Evolutionary conservation across 2,797 vertebrate species (phyloP).

Genomic region (Neosilurus mollespiculum): DNA sequence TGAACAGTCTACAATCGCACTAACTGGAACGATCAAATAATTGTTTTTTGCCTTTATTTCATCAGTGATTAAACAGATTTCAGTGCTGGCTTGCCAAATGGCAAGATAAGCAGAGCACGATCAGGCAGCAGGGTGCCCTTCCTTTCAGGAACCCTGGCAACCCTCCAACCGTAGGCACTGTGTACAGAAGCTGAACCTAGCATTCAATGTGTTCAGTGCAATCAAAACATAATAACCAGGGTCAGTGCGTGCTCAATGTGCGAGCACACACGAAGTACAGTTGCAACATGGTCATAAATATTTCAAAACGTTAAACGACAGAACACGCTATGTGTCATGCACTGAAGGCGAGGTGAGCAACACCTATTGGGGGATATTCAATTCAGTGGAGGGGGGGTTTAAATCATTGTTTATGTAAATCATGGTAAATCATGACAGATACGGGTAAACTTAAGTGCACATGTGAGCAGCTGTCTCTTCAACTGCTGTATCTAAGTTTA

Average conservation of each 20-base stretch:
- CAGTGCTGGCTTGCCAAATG: slow-evolving; percentile 21
- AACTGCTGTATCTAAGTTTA: too few relatives aligned
- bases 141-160: slow-evolving; percentile 25
- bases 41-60: neutral
- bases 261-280: neutral
- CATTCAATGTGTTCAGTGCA: slow-evolving; percentile 1
- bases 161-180: neutral
- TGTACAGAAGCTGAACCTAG: slow-evolving; percentile 13
- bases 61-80: slow-evolving; percentile 6
- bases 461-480: too few relatives aligned
- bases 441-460: too few relatives aligned
- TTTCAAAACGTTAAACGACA: neutral
- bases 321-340: neutral
- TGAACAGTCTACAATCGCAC: neutral
- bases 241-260: neutral
- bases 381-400: too few relatives aligned
- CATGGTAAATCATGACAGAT: too few relatives aligned
- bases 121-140: slow-evolving; percentile 9
- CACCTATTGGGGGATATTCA: too few relatives aligned
- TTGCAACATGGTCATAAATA: neutral
- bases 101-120: neutral
- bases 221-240: slow-evolving; percentile 9
- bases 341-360: too few relatives aligned
- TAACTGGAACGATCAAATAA: neutral
- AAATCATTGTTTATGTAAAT: too few relatives aligned